Base-by-base conservation (phyloP, 1,140 invertebrate species). In the Temnothorax nylanderi region DNA sequence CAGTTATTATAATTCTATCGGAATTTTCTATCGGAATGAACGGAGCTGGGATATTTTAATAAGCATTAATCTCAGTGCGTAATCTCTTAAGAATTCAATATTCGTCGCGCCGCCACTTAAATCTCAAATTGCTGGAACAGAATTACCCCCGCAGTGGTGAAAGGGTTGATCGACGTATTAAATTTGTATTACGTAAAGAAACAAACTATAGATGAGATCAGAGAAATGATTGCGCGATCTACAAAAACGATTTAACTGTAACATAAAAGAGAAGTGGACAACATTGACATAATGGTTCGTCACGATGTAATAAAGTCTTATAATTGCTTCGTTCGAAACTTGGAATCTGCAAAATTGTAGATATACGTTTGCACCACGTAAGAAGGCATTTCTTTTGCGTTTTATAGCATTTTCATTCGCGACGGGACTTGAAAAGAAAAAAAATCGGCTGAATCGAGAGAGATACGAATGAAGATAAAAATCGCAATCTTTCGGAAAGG, bases 141-240 rank as follows among this genome's bases (percentile, higher is more conserved):
- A 34, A 56, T 71, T n/a, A 56, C 44, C n/a, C 13, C 10, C 21
- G 16, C 10, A 81, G n/a, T 41, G 47, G 49, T 32, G 51, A 81
- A 67, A 78, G 76, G 21, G 49, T 41, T 44, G n/a, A 71, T 71
- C 34, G 34, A 34, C 11, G n/a, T 65, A 26, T 80, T 44, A 47
- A 71, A 71, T 2, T 37, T 8, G n/a, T 2, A 77, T 77, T 47
- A 8, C 11, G 18, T 10, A 37, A 65, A 51, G 8, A 10, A 65
- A 49, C 7, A 51, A 49, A 47, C 13, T 64, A 49, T n/a, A 64
- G 13, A 54, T 44, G n/a, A 41, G 34, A 67, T 67, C 62, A 37
- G 16, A 72, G 32, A 74, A 37, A 56, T 74, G 10, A n/a, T 3
- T 6, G 32, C 26, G 18, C 65, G 1, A 72, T 7, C 3, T n/a